Evolutionary conservation across 1,140 invertebrate species (phyloP).

Genomic region (Rhopalosiphum padi): DNA sequence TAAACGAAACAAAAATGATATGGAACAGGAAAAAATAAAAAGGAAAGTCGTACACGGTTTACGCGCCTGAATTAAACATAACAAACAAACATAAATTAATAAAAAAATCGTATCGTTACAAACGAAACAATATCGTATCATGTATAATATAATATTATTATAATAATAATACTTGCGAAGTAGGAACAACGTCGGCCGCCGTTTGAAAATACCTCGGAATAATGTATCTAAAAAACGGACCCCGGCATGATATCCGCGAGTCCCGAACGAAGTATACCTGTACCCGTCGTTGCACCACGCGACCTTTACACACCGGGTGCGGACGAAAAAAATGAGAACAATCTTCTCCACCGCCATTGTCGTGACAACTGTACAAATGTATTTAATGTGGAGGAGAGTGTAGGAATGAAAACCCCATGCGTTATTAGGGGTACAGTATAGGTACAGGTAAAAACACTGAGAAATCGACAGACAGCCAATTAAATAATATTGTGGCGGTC

Average conservation of each 20-base stretch:
- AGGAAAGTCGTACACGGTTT: slow-evolving; percentile 6
- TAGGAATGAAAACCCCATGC: not conserved
- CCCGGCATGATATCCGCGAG: not conserved
- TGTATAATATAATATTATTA: not conserved
- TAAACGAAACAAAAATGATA: slow-evolving; percentile 47
- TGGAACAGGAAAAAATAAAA: slow-evolving; percentile 41
- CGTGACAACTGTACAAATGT: too few relatives aligned
- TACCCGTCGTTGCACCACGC: not conserved
- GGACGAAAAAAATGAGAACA: not conserved
- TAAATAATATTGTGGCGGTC: not conserved
- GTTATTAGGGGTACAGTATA: too few relatives aligned
- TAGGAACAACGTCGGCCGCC: not conserved
- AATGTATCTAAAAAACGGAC: not conserved
- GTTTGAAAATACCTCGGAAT: not conserved
- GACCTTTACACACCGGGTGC: too few relatives aligned
- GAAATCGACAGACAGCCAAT: not conserved
- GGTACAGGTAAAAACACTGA: not conserved
- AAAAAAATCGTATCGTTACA: not conserved
- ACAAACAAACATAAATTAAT: not conserved
- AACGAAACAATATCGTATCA: not conserved
- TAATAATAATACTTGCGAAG: slow-evolving; percentile 7
- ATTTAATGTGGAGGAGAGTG: too few relatives aligned
- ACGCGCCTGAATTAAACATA: not conserved
- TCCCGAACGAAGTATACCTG: not conserved
- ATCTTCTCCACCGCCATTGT: not conserved